Evolutionary conservation across 2,888 invertebrate genomes (phyloP).

Genomic region (Lasioglossum figueresi): DNA sequence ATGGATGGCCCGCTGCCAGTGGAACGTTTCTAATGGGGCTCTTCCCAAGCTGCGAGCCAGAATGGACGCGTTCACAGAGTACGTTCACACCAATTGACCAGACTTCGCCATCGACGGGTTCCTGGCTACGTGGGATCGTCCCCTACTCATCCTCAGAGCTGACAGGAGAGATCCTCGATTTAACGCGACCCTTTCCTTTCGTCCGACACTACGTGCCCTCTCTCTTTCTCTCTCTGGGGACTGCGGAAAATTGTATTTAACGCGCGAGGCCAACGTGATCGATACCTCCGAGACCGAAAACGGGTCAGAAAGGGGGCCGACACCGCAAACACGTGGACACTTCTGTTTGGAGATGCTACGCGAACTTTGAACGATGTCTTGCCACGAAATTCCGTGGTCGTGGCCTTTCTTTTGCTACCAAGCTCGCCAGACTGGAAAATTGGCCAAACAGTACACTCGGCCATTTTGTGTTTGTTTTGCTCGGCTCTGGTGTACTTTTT

Average conservation of each 20-base stretch:
- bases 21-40: slow-evolving; percentile 69
- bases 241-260: slow-evolving; percentile 45
- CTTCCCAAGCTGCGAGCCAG: slow-evolving; percentile 62
- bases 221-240: slow-evolving; percentile 11
- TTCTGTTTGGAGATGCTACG: background rate
- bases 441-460: background rate
- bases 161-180: slow-evolving; percentile 32
- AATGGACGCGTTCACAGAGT: slow-evolving; percentile 62
- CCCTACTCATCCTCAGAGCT: background rate
- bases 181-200: slow-evolving; percentile 13
- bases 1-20: slow-evolving; percentile 78
- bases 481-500: background rate
- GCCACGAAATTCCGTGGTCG: background rate
- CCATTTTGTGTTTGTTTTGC: background rate
- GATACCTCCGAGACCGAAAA: slow-evolving; percentile 20
- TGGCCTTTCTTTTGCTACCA: background rate
- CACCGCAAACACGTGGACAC: slow-evolving; percentile 11
- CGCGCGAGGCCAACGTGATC: slow-evolving; percentile 23
- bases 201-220: background rate
- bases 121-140: slow-evolving; percentile 23
- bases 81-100: slow-evolving; percentile 64
- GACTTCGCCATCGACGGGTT: slow-evolving; percentile 27
- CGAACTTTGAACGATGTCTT: background rate
- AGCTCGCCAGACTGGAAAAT: background rate
- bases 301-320: background rate